A percentile compares a stretch with the other conserved stretches of the same genome.
Evolutionary conservation across 2,113 vertebrate genomes (phyloP).

Genomic region (Tauraco erythrolophus): DNA sequence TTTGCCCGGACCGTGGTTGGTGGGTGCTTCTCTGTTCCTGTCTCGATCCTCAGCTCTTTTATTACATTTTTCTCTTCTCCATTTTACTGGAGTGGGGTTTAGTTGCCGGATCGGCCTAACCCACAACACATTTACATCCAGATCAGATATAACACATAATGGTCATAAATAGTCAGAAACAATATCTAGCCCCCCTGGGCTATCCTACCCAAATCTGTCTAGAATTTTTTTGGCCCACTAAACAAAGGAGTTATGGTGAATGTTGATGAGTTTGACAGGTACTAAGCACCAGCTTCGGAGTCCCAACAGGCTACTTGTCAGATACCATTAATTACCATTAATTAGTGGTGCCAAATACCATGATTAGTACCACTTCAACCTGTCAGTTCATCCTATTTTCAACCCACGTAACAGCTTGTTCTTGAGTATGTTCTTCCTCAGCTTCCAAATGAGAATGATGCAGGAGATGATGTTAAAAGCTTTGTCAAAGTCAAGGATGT

Average conservation of each 20-base stretch:
- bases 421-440: not conserved
- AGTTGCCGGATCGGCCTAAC: too few species aligned
- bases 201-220: not conserved
- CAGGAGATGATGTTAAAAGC: rapidly evolving
- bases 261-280: not conserved
- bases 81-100: too few species aligned
- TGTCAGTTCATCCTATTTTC: not conserved
- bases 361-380: not conserved
- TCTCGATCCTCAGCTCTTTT: too few species aligned
- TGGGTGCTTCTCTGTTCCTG: too few species aligned
- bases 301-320: not conserved
- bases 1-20: too few species aligned
- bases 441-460: not conserved
- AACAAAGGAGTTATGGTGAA: not conserved
- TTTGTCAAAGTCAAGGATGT: not conserved
- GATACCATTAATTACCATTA: not conserved
- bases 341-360: not conserved
- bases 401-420: not conserved
- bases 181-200: not conserved
- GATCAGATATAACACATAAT: not conserved
- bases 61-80: too few species aligned
- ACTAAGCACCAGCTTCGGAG: not conserved
- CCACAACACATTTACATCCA: too few species aligned
- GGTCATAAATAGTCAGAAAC: not conserved
- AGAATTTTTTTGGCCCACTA: not conserved